Conservation (phyloP, 2,797 vertebrate species). For the Meda fulgida region DNA sequence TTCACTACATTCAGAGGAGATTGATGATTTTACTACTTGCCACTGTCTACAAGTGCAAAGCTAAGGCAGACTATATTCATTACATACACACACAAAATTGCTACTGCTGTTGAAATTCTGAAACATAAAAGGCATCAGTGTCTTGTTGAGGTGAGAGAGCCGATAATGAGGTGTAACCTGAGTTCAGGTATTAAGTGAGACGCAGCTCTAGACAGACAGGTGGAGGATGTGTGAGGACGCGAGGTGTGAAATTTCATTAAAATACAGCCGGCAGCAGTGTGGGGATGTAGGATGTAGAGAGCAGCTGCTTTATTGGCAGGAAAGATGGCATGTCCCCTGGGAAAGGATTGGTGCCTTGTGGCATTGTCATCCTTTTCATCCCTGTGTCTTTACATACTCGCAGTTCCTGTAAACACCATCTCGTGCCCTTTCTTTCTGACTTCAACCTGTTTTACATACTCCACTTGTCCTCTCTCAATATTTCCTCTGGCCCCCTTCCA, state of each 20-base stretch:
- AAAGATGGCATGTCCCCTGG: constrained; percentile 4
- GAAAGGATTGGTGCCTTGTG: not conserved
- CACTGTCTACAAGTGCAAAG: not conserved
- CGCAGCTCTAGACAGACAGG: constrained; percentile 31
- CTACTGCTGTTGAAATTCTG: not conserved
- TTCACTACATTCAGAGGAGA: not conserved
- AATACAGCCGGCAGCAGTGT: constrained; percentile 31
- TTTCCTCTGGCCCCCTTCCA: not conserved
- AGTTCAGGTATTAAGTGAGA: constrained; percentile 40
- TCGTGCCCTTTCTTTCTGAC: not conserved
- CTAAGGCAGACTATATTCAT: not conserved
- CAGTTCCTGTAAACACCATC: not conserved
- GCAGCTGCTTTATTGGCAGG: constrained; percentile 25
- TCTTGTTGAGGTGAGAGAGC: constrained; percentile 40
- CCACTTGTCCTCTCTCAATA: not conserved
- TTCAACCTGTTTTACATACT: constrained; percentile 10
- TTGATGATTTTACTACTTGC: too few relatives aligned
- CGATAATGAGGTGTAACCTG: constrained; percentile 43
- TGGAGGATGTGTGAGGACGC: constrained; percentile 14
- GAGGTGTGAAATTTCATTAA: constrained; percentile 51
- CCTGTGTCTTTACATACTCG: not conserved
- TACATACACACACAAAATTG: not conserved
- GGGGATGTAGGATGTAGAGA: constrained; percentile 6
- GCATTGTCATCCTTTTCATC: not conserved
- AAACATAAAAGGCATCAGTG: constrained; percentile 28